Percentiles rank a stretch among this genome's conserved stretches.
Evolutionary conservation across 2,888 invertebrate species (phyloP).

Genomic region (Blera fallax): DNA sequence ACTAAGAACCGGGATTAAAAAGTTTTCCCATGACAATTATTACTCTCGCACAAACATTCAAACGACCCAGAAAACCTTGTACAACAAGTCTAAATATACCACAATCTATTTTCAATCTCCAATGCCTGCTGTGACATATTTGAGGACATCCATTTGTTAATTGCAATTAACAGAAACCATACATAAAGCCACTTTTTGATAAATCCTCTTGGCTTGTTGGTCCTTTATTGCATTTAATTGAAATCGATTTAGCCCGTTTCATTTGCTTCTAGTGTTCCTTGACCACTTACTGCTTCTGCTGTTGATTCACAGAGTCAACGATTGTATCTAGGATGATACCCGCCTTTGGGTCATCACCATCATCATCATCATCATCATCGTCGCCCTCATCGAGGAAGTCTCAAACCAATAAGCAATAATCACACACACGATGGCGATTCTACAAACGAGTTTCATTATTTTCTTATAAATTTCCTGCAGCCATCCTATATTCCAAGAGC

Average conservation of each 20-base stretch:
- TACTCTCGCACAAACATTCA: no score
- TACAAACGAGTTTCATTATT: constrained; percentile 51
- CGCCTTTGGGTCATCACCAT: constrained; percentile 23
- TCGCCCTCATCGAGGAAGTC: constrained; percentile 30
- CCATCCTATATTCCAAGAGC: background rate
- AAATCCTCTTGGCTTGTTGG: background rate
- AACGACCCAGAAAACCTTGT: no score
- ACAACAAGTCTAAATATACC: background rate
- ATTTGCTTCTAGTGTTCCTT: background rate
- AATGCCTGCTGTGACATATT: background rate
- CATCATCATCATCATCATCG: constrained; percentile 18
- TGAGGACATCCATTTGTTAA: background rate
- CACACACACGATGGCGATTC: constrained; percentile 34
- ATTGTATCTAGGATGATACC: constrained; percentile 10
- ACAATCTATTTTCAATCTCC: background rate
- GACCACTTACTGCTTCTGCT: background rate
- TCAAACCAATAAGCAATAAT: constrained; percentile 47
- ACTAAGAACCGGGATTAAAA: no score
- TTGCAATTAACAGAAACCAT: constrained; percentile 6
- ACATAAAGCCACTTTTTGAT: background rate
- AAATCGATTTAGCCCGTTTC: constrained; percentile 25
- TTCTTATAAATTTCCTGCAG: constrained; percentile 29
- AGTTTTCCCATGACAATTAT: no score
- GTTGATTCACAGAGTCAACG: background rate
- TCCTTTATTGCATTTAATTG: constrained; percentile 29